Evolutionary conservation across 2,888 invertebrate species (phyloP), one percentile per base, ranked within the genome.

Genomic region (Heterodera filipjevi): DNA sequence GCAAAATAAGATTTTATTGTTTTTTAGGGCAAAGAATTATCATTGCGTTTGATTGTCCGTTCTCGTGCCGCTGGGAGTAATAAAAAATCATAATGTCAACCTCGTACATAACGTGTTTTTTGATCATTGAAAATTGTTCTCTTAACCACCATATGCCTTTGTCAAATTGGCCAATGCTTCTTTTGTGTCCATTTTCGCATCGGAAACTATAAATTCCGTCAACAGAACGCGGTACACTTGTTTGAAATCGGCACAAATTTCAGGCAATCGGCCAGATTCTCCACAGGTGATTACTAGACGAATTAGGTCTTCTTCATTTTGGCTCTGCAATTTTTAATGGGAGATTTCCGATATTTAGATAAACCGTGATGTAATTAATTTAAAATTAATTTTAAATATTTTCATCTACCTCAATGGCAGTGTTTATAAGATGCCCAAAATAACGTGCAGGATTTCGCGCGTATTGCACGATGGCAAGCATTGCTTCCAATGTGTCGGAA

Each of bases 401-500:
- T n/a, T n/a, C n/a, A n/a, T n/a, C 27, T 32, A 27, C 66, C 66
- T 66, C n/a, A 32, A 66, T 66, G 30, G 66, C 22, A 27, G 14
- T 30, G 16, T n/a, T n/a, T 27, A n/a, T 12, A 66, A 32, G 14
- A 27, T 8, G 30, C 27, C 66, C n/a, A 32, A 66, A 66, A 66
- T 32, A 66, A 32, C 32, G 66, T 32, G 66, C 66, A 27, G 30
- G 66, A 59, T 53, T 74, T 39, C 53, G 75, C 35, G 66, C 75
- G 27, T 46, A 27, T 27, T 74, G 44, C 64, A 64, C 64, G 32
- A 74, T 46, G n/a, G 83, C 84, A 74, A 83, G 30, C 19, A 90
- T 85, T 33, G 89, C 90, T 44, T 89, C 87, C 53, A 85, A 82
- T 66, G 89, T 85, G 81, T 90, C 89, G 30, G 90, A 89, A 66